These are phyloP conservation scores for Drosophila sturtevanti DNA, from an alignment of 1,140 invertebrate genomes.

Conservation along the genomic window DNA sequence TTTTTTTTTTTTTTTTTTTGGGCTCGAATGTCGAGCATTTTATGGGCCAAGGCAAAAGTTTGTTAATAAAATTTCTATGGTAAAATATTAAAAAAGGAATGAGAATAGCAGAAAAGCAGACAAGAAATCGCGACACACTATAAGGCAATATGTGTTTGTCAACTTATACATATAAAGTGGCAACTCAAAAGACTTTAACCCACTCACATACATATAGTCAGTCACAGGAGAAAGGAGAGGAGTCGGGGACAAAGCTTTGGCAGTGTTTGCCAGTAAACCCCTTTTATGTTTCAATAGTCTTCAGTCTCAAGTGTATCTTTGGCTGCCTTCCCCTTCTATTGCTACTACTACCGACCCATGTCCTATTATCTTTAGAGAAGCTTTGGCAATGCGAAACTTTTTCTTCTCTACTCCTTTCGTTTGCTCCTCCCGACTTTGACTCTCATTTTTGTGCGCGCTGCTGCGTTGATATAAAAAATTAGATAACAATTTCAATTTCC, in stretches of 20 bases:
- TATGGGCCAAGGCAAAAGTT: conserved; percentile 70
- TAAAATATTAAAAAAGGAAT: conserved; percentile 57
- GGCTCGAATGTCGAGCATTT: conserved; percentile 68
- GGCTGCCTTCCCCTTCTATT: conserved; percentile 25
- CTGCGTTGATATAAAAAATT: conserved; percentile 76
- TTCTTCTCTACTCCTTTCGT: conserved; percentile 77
- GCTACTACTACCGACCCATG: conserved; percentile 55
- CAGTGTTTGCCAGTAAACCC: conserved; percentile 9
- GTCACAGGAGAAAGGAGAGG: not conserved
- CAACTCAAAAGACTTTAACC: conserved; percentile 53
- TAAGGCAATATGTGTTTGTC: conserved; percentile 14
- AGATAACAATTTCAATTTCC: conserved; percentile 83
- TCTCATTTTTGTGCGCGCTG: conserved; percentile 56
- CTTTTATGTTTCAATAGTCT: conserved; percentile 76
- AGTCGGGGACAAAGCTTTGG: not conserved
- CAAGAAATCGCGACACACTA: conserved; percentile 10
- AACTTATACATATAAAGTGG: conserved; percentile 7
- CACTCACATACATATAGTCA: conserved; percentile 21
- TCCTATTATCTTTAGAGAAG: conserved; percentile 56
- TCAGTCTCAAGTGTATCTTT: conserved; percentile 31
- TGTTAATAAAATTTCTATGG: conserved; percentile 71
- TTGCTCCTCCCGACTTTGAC: conserved; percentile 12
- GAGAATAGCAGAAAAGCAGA: conserved; percentile 8
- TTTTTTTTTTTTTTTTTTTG: conserved; percentile 7
- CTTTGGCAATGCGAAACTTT: conserved; percentile 44